Evolutionary conservation across 2,888 invertebrate genomes (phyloP).

Genomic region (Gryllus longicercus): DNA sequence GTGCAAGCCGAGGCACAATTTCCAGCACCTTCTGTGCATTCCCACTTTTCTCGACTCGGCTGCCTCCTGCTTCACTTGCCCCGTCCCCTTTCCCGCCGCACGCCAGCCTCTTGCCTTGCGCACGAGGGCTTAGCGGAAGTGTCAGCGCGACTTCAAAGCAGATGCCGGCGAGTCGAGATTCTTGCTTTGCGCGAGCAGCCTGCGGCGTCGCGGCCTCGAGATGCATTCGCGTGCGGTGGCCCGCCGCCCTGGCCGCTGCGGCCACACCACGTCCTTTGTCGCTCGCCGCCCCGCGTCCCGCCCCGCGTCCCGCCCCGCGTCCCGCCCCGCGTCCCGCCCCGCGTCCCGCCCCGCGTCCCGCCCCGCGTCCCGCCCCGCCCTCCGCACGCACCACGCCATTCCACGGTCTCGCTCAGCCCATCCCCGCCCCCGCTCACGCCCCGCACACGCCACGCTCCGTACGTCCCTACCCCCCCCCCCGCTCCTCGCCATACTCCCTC

Average conservation of each 20-base stretch:
- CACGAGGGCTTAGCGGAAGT: too few relatives aligned
- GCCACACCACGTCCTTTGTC: not conserved
- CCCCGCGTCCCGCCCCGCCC: not conserved
- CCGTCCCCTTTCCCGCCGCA: too few relatives aligned
- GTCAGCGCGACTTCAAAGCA: not conserved
- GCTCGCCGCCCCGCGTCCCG: not conserved
- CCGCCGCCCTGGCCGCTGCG: not conserved
- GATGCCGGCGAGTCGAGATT: conserved; percentile 6
- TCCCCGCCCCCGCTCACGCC: too few relatives aligned
- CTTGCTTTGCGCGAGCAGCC: not conserved
- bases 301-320: too few relatives aligned
- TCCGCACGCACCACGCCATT: not conserved
- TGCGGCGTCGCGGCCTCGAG: not conserved
- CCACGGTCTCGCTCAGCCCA: not conserved
- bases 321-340: too few relatives aligned
- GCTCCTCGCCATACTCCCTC: not conserved
- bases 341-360: not conserved
- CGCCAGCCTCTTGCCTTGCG: too few relatives aligned
- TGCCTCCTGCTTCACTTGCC: too few relatives aligned
- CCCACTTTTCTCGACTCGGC: too few relatives aligned
- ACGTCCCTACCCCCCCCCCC: not conserved
- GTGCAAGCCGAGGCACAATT: too few relatives aligned
- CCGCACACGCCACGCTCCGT: too few relatives aligned
- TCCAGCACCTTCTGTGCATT: too few relatives aligned
- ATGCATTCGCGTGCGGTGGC: not conserved